A percentile compares a stretch with the other conserved stretches of the same genome.
phyloP scores from a whole-genome alignment of 2,888 invertebrate species.

The Macrosoma leucophasiata region DNA sequence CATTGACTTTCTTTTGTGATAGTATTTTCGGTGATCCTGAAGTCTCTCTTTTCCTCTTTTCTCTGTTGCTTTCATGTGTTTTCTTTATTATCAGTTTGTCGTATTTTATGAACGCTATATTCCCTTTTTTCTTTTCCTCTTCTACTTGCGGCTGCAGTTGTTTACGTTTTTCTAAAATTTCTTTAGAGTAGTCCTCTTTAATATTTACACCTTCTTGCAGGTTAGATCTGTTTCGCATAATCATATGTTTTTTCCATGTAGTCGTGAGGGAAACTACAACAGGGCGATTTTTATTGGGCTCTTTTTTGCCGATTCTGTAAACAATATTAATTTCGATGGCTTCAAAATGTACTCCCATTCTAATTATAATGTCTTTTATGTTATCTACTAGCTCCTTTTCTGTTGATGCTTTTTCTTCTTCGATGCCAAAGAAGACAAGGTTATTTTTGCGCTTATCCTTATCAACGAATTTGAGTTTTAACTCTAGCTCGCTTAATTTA shows the following conservation, averaged over 20 bases:
- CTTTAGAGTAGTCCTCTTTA: too few species aligned
- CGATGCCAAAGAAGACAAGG: slow-evolving; percentile 16
- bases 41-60: slow-evolving; percentile 22
- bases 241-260: slow-evolving; percentile 15
- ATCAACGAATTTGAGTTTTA: slow-evolving; percentile 14
- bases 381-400: slow-evolving; percentile 14
- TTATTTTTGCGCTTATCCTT: slow-evolving; percentile 18
- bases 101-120: slow-evolving; percentile 15
- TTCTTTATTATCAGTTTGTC: slow-evolving; percentile 18
- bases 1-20: slow-evolving; percentile 15
- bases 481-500: slow-evolving; percentile 18
- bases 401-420: slow-evolving; percentile 6
- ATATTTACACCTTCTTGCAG: too few species aligned
- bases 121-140: slow-evolving; percentile 14
- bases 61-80: slow-evolving; percentile 9
- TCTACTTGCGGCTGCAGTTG: too few species aligned
- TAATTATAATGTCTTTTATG: slow-evolving; percentile 11
- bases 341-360: slow-evolving; percentile 9
- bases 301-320: slow-evolving; percentile 10
- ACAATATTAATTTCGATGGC: slow-evolving; percentile 9
- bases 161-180: slow-evolving; percentile 6
- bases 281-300: slow-evolving; percentile 11
- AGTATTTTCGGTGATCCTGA: slow-evolving; percentile 18
- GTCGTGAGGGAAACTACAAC: slow-evolving; percentile 14
- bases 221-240: too few species aligned